These are phyloP conservation scores for Frieseomelitta varia DNA, from an alignment of 1,140 invertebrate genomes.

Conservation along the genomic window DNA sequence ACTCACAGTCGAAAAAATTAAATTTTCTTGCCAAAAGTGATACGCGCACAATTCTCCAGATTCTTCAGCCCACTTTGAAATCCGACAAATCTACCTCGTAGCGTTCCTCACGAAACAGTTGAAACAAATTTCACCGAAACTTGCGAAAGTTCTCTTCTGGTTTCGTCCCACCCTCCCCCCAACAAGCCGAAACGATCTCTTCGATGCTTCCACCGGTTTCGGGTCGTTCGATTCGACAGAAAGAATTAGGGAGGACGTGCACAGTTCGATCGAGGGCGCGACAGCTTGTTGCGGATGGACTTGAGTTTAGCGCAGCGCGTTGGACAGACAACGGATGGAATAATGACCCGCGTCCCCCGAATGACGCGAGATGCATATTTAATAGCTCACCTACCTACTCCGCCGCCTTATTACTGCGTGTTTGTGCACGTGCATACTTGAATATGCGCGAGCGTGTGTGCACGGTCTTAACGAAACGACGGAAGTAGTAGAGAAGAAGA, in stretches of 20 bases:
- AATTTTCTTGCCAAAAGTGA: too few species aligned
- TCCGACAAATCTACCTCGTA: too few species aligned
- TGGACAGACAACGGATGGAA: conserved; percentile 73
- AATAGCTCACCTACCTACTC: conserved; percentile 66
- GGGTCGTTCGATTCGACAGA: conserved; percentile 10
- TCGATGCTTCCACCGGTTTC: not conserved
- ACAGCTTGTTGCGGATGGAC: conserved; percentile 47
- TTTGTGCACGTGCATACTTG: conserved; percentile 44
- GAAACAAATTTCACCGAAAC: too few species aligned
- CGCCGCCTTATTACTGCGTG: conserved; percentile 45
- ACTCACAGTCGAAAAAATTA: too few species aligned
- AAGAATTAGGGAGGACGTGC: conserved; percentile 1
- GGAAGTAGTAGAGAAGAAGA: not conserved
- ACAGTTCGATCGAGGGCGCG: conserved; percentile 40
- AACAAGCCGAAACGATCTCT: not conserved
- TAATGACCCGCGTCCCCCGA: conserved; percentile 76
- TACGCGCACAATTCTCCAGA: too few species aligned
- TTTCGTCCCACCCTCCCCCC: too few species aligned
- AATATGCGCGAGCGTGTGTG: not conserved
- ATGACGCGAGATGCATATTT: conserved; percentile 79
- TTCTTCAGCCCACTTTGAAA: too few species aligned
- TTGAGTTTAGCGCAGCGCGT: conserved; percentile 49
- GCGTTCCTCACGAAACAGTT: too few species aligned
- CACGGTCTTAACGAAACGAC: conserved; percentile 34
- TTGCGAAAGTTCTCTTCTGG: too few species aligned